Conservation (phyloP, 2,888 invertebrate species). For the Atethmia centrago region DNA sequence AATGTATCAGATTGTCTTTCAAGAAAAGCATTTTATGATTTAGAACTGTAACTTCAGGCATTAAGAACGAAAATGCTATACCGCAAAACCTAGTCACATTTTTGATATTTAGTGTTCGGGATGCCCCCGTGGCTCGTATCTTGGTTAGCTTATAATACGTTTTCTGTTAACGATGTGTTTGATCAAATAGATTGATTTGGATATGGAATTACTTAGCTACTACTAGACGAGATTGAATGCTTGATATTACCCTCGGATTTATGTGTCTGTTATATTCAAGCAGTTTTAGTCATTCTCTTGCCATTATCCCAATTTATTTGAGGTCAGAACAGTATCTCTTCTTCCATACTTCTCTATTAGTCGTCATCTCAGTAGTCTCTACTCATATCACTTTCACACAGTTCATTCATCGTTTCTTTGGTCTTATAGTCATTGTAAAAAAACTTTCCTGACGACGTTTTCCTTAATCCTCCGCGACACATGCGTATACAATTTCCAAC, state of each 20-base stretch:
- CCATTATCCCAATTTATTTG: neutral
- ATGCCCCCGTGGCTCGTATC: slow-evolving; percentile 26
- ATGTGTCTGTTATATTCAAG: neutral
- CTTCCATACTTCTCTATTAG: neutral
- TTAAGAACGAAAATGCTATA: slow-evolving; percentile 30
- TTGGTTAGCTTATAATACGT: slow-evolving; percentile 50
- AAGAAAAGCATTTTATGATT: slow-evolving; percentile 14
- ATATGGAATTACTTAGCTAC: slow-evolving; percentile 8
- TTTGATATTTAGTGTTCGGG: slow-evolving; percentile 27
- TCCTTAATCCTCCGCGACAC: neutral
- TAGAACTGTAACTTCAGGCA: slow-evolving; percentile 8
- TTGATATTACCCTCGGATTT: neutral
- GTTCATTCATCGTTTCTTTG: neutral
- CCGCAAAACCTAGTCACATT: neutral
- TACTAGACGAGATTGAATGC: neutral
- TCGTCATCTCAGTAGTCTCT: neutral
- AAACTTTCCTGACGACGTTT: neutral
- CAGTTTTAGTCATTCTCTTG: neutral
- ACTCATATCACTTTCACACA: neutral
- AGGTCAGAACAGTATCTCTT: neutral
- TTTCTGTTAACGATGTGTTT: slow-evolving; percentile 18
- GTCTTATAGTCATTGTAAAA: too few species aligned
- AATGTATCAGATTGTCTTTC: slow-evolving; percentile 47
- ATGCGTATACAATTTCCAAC: neutral
- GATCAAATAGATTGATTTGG: slow-evolving; percentile 35